Percentiles rank a stretch among this genome's conserved stretches.
Evolutionary conservation across 2,888 invertebrate genomes (phyloP).

Genomic region (Hybos culiciformis): DNA sequence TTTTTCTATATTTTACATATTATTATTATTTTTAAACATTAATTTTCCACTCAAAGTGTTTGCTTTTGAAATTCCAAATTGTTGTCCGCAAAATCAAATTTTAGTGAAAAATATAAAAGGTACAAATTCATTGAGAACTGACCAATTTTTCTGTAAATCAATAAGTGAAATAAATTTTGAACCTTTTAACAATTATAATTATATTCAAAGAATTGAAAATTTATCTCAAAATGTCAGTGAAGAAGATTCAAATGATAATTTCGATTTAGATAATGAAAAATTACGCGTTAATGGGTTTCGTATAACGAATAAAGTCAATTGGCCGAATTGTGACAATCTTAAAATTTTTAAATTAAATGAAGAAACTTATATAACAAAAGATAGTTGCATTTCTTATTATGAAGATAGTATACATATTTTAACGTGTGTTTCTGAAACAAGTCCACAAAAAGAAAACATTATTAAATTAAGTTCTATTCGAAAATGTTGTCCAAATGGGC

Average conservation of each 20-base stretch:
- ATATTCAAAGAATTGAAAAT: no score
- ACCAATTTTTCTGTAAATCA: not conserved
- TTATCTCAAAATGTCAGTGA: no score
- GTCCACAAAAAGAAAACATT: constrained; percentile 8
- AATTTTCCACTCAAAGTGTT: no score
- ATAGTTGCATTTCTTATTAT: not conserved
- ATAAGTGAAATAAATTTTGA: not conserved
- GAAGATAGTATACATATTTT: not conserved
- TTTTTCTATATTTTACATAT: no score
- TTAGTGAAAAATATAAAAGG: not conserved
- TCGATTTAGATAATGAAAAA: no score
- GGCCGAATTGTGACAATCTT: not conserved
- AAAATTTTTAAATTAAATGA: not conserved
- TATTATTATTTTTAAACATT: no score
- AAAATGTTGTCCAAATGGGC: constrained; percentile 29
- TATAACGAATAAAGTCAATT: not conserved
- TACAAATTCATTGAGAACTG: not conserved
- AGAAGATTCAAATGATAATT: no score
- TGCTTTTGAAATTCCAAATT: not conserved
- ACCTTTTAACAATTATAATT: no score
- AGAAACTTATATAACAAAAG: not conserved
- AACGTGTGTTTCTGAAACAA: not conserved
- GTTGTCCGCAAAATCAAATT: not conserved
- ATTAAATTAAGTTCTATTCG: constrained; percentile 21
- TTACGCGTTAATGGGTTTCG: not conserved